phyloP scores from a whole-genome alignment of 1,140 invertebrate species.

The Drosophila biarmipes region DNA sequence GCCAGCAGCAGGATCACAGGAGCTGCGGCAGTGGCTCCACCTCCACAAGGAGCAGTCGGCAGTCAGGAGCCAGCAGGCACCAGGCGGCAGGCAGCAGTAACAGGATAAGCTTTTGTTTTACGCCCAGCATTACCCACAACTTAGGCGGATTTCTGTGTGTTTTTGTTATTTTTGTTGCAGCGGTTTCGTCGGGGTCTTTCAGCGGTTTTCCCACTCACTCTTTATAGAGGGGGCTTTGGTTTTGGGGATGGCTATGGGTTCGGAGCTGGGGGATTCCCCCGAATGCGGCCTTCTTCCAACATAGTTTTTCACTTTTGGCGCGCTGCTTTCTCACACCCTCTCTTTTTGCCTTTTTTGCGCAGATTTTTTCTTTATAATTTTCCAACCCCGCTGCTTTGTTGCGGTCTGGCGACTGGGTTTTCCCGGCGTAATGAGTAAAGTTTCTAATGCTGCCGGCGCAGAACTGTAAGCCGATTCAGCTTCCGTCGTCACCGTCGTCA shows the following conservation, averaged over 20 bases:
- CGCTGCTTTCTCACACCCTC: constrained; percentile 43
- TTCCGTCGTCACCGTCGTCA: constrained; percentile 20
- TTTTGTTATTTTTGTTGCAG: constrained; percentile 23
- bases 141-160: constrained; percentile 72
- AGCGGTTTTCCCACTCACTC: constrained; percentile 67
- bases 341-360: not conserved
- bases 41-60: constrained; percentile 5
- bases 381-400: constrained; percentile 49
- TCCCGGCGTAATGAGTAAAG: constrained; percentile 80
- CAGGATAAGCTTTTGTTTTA: constrained; percentile 83
- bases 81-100: too few species aligned
- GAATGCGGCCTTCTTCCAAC: constrained; percentile 56
- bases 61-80: too few species aligned
- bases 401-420: constrained; percentile 68
- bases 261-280: constrained; percentile 6
- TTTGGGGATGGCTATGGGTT: too few species aligned
- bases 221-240: constrained; percentile 15
- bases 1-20: constrained; percentile 20
- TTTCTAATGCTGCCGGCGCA: constrained; percentile 78
- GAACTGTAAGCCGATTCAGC: constrained; percentile 61
- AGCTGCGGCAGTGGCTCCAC: not conserved
- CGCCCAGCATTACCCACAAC: constrained; percentile 80
- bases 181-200: constrained; percentile 47
- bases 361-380: constrained; percentile 31
- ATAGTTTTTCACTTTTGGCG: constrained; percentile 79